Base-by-base conservation (phyloP, 2,797 vertebrate species). In the Eospalax fontanierii region DNA sequence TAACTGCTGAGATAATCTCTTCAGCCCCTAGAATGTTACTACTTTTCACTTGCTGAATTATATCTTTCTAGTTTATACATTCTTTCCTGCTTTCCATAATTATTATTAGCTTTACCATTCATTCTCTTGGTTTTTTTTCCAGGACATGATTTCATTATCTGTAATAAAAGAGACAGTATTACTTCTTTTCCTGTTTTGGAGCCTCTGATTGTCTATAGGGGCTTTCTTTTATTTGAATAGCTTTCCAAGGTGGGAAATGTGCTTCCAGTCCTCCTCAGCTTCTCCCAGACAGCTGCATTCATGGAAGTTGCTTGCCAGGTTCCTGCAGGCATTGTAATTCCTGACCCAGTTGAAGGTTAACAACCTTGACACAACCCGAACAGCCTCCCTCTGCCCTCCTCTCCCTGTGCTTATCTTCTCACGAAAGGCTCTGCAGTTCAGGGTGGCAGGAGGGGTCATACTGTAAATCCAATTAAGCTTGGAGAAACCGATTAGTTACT, bases 31-130 rank as follows among this genome's bases (percentile, higher is more conserved):
- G 24, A 87, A 87, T 9, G 2, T 30, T 75, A 38, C 84, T 90
- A 54, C 66, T 61, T 95, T 94, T 85, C 76, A 10, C 50, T 73
- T 79, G 61, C 28, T 87, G 46, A 87, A 84, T 87, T 92, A 30
- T 54, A 71, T 40, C 19, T 88, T 89, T 40, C 38, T 28, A 46
- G 33, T 24, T 80, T 54, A 75, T 19, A 16, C 81, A 84, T 35
- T 95, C 75, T 66, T 89, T 35, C 50, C 9, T 70, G 10, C 54
- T 84, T 91, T 91, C 79, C 26, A 3, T 54, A 2, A 21, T 63
- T 63, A 63, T 63, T 63, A 73, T 63, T 78, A 87, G 73, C 63
- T 87, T 50, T 66, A 28, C n/a, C 15, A 78, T 76, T 35, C 61
- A 75, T 70, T 82, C 40, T 59, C 18, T 74, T 76, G 21, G 12